These are phyloP conservation scores for Platyscapa corneri DNA, from an alignment of 1,140 invertebrate species.

Conservation along the genomic window DNA sequence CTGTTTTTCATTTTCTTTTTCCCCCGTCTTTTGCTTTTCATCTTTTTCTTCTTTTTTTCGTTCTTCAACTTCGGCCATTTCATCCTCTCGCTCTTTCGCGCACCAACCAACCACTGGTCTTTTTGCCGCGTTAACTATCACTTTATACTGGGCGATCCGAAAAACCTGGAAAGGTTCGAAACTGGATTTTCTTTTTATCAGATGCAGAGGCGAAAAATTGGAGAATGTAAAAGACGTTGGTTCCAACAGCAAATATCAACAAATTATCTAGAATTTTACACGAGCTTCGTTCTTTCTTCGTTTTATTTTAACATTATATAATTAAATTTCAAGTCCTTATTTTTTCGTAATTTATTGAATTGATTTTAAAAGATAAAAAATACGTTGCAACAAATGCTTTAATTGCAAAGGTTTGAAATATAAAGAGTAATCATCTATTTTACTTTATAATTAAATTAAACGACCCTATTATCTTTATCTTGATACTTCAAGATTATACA, in stretches of 20 bases:
- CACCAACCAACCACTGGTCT: conserved; percentile 7
- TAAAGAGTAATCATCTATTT: background rate
- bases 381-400: no score
- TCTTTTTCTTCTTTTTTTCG: conserved; percentile 54
- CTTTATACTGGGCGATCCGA: background rate
- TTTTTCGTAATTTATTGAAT: no score
- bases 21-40: conserved; percentile 51
- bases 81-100: conserved; percentile 13
- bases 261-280: no score
- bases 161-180: background rate
- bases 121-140: conserved; percentile 11
- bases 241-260: background rate
- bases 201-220: background rate
- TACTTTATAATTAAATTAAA: background rate
- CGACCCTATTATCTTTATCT: background rate
- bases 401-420: no score
- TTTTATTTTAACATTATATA: no score
- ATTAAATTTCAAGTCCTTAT: no score
- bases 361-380: no score
- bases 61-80: conserved; percentile 39
- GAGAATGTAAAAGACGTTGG: background rate
- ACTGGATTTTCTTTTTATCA: background rate
- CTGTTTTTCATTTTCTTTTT: conserved; percentile 60
- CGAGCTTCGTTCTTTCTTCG: no score
- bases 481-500: background rate